Percentiles rank a stretch among this genome's conserved stretches.
Conservation (phyloP, 2,797 vertebrate species). For the Eospalax fontanierii region DNA sequence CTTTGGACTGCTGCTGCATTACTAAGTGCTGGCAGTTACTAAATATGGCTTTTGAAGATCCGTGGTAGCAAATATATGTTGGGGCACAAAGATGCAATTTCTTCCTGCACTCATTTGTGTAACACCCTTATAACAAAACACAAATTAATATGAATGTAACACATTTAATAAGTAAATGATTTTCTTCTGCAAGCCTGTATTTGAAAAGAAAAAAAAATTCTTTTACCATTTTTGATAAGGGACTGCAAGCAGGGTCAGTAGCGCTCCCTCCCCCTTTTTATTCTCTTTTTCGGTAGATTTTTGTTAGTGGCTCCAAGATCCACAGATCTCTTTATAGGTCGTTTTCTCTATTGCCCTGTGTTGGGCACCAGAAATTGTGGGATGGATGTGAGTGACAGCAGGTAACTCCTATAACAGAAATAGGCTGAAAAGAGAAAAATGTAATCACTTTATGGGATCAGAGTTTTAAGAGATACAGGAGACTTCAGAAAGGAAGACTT, state of each 20-base stretch:
- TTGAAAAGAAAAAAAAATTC: not conserved
- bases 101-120: not conserved
- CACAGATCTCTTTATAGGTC: not conserved
- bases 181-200: not conserved
- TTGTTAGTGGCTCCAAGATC: not conserved
- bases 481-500: not conserved
- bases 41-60: not conserved
- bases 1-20: not conserved
- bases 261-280: not conserved
- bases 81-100: not conserved
- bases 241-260: not conserved
- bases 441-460: not conserved
- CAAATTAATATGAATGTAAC: not conserved
- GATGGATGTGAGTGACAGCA: not conserved
- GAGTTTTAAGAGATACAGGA: not conserved
- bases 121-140: not conserved
- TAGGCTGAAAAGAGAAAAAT: no score
- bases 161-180: not conserved
- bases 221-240: not conserved
- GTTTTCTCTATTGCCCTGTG: not conserved
- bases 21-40: no score
- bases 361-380: not conserved
- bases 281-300: not conserved
- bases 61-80: not conserved
- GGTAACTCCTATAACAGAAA: no score